A percentile compares a stretch with the other conserved stretches of the same genome.
Conservation (phyloP, 2,113 vertebrate genomes). For the Propithecus coquereli region DNA sequence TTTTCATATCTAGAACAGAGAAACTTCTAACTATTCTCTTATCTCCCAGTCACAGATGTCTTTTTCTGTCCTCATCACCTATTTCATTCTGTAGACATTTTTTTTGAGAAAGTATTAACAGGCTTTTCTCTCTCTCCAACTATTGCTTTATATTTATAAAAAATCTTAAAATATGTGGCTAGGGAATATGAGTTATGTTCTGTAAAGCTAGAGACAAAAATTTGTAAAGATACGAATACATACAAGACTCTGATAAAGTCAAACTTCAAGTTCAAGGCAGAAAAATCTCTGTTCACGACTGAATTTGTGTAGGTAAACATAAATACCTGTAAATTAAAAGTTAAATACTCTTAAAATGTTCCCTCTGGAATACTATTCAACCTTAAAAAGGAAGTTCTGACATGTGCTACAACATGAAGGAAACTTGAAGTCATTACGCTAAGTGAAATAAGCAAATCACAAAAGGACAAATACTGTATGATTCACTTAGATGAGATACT, state of each 20-base stretch:
- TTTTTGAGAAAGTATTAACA: background rate
- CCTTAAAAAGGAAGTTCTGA: slow-evolving; percentile 6
- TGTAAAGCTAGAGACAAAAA: background rate
- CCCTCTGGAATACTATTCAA: slow-evolving; percentile 28
- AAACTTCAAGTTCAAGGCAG: background rate
- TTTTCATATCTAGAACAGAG: background rate
- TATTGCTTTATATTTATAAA: background rate
- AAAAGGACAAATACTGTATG: background rate
- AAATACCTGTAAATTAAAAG: background rate
- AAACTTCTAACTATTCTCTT: background rate
- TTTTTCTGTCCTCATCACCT: background rate
- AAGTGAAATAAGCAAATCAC: background rate
- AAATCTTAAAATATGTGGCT: background rate
- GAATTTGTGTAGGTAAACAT: background rate
- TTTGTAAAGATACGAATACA: background rate
- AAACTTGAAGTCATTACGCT: background rate
- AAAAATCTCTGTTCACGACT: background rate
- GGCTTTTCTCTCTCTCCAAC: background rate
- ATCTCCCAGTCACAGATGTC: background rate
- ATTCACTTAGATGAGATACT: background rate
- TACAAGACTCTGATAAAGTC: background rate
- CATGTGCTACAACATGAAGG: background rate
- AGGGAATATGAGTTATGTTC: background rate
- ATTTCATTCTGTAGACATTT: background rate
- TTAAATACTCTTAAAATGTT: slow-evolving; percentile 1